Evolutionary conservation across 2,888 invertebrate species (phyloP), one percentile per base, ranked within the genome.

Genomic region (Yponomeuta evonymella): DNA sequence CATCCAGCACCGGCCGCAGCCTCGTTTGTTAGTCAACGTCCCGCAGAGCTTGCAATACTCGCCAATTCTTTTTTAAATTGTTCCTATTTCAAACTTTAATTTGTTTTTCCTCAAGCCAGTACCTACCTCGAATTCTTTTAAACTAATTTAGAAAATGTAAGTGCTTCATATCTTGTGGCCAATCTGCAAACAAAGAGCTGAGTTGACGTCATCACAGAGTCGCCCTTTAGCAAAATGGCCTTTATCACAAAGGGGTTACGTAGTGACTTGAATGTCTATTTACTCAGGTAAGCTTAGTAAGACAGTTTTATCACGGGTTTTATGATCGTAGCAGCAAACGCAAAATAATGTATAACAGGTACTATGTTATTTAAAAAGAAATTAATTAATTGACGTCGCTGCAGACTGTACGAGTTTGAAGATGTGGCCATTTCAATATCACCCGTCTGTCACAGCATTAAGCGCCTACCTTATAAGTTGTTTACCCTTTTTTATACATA

Each of bases 1-100:
- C 73, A 73, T 73, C 74, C 29, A 30, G 29, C 29, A 64, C n/a
- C 64, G 64, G 64, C 64, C 64, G 51, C 51, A 58, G 51, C 51
- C 51, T 58, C 51, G 51, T 58, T 58, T 58, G 51, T 58, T 58
- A 58, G 51, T 58, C 51, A 58, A 58, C 51, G 51, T 58, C 51
- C 51, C 51, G 51, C 51, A 15, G 51, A 58, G 51, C 51, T 58
- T 58, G 51, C 51, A 58, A 58, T 58, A 58, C 51, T 58, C 51
- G 51, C 51, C 51, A 15, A 58, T 58, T 15, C 15, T 15, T 58
- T 58, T 58, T 58, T 58, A 58, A 58, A 58, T 58, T 58, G 51
- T 58, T 58, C 51, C 51, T 58, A 58, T 12, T 58, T 58, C 51
- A 58, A 58, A 58, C 51, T 58, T 58, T 58, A 15, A 58, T 58